phyloP scores from a whole-genome alignment of 1,140 invertebrate genomes.

The Drosophila grimshawi region DNA sequence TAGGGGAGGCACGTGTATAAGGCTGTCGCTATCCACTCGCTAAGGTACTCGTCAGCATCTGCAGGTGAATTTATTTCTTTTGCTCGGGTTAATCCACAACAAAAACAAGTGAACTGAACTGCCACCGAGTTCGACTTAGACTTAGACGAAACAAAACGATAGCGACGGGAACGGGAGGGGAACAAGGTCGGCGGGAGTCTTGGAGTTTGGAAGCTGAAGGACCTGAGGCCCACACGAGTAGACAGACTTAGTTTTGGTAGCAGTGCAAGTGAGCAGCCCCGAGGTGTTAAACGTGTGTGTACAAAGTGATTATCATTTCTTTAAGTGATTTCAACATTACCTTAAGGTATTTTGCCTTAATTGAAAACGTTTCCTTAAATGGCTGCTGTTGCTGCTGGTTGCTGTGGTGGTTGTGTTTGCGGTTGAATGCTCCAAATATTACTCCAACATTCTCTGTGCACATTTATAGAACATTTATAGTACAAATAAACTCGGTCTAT shows the following conservation, averaged over 20 bases:
- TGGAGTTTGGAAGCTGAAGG: not conserved
- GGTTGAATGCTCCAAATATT: slow-evolving; percentile 69
- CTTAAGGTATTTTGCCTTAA: slow-evolving; percentile 73
- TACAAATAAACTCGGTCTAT: slow-evolving; percentile 29
- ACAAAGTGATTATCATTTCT: slow-evolving; percentile 82
- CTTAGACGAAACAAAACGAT: not conserved
- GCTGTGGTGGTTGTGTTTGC: slow-evolving; percentile 41
- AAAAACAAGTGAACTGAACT: slow-evolving; percentile 64
- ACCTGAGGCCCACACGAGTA: not conserved
- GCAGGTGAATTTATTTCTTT: slow-evolving; percentile 80
- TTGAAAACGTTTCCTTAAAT: slow-evolving; percentile 79
- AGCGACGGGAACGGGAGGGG: not conserved
- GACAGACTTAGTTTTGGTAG: slow-evolving; percentile 10
- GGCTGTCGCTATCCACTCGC: slow-evolving; percentile 36
- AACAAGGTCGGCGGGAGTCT: too few relatives aligned
- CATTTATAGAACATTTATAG: slow-evolving; percentile 54
- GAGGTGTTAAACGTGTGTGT: slow-evolving; percentile 75
- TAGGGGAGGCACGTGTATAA: slow-evolving; percentile 4
- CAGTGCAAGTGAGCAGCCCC: slow-evolving; percentile 59
- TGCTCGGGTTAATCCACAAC: slow-evolving; percentile 77
- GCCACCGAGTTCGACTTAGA: slow-evolving; percentile 17
- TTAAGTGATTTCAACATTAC: slow-evolving; percentile 80
- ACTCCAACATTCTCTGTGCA: slow-evolving; percentile 43
- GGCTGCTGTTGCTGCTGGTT: slow-evolving; percentile 42
- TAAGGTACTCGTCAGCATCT: slow-evolving; percentile 64